Conservation (phyloP, 2,113 vertebrate genomes). For the Proteles cristata region DNA sequence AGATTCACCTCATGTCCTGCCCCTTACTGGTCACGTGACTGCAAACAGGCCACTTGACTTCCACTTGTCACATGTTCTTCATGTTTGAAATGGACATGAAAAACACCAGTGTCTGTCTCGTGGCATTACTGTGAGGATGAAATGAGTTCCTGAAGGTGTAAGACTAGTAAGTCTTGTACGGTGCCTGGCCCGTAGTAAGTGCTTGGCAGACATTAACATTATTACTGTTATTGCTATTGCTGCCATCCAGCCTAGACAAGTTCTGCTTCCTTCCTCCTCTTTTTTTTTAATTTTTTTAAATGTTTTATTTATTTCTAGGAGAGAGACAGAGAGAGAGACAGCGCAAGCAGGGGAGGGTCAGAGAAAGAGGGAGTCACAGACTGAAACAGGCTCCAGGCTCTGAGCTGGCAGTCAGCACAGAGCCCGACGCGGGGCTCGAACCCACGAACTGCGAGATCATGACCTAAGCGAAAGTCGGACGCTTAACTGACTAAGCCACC, state of each 20-base stretch:
- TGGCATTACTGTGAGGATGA: not conserved
- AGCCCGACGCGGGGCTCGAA: too few relatives aligned
- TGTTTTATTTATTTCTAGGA: too few relatives aligned
- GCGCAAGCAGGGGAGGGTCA: too few relatives aligned
- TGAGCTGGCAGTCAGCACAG: too few relatives aligned
- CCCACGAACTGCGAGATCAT: too few relatives aligned
- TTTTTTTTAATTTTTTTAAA: too few relatives aligned
- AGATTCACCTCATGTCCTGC: not conserved
- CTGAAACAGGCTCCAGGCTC: too few relatives aligned
- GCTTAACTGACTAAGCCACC: too few relatives aligned
- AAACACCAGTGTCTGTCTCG: not conserved
- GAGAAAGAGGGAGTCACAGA: too few relatives aligned
- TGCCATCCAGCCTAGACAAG: not conserved
- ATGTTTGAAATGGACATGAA: not conserved
- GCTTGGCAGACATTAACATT: not conserved
- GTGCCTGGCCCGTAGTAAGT: not conserved
- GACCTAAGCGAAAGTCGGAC: too few relatives aligned
- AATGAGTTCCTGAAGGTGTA: not conserved
- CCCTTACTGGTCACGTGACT: not conserved
- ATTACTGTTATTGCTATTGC: not conserved
- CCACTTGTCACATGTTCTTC: not conserved
- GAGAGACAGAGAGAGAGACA: too few relatives aligned
- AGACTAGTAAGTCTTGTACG: not conserved
- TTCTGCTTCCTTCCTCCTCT: fast-evolving
- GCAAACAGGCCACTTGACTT: not conserved